phyloP scores from a whole-genome alignment of 2,113 vertebrate genomes.

The Thermophis baileyi region DNA sequence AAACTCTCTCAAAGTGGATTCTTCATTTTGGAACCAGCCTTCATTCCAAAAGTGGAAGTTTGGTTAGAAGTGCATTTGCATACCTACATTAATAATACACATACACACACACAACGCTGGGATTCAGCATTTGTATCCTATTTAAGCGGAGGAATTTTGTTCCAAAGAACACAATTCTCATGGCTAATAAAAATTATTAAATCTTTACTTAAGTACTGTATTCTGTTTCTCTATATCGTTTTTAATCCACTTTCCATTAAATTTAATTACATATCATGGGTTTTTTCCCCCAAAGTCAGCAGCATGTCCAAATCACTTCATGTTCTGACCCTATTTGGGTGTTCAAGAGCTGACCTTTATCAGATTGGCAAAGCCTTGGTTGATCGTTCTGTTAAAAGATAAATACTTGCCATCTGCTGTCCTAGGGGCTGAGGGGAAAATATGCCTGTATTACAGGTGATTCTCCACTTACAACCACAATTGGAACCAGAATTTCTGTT shows the following conservation, averaged over 20 bases:
- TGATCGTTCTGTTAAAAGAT: slow-evolving; percentile 59
- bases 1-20: background rate
- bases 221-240: background rate
- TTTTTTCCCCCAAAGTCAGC: background rate
- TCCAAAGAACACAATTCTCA: background rate
- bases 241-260: background rate
- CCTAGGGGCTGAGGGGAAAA: slow-evolving; percentile 26
- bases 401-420: slow-evolving; percentile 48
- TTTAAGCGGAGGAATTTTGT: background rate
- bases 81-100: background rate
- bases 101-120: background rate
- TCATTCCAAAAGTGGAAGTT: background rate
- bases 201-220: background rate
- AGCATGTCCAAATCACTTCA: slow-evolving; percentile 23
- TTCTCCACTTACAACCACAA: background rate
- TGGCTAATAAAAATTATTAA: background rate
- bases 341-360: slow-evolving; percentile 69
- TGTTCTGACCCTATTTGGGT: slow-evolving; percentile 31
- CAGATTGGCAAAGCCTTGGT: slow-evolving; percentile 64
- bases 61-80: background rate
- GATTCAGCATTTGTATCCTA: slow-evolving; percentile 2
- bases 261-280: background rate
- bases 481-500: background rate
- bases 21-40: background rate
- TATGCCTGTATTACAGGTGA: background rate